Percentiles rank a stretch among this genome's conserved stretches.
Conservation (phyloP, 2,888 invertebrate genomes). For the Seira musarum region DNA sequence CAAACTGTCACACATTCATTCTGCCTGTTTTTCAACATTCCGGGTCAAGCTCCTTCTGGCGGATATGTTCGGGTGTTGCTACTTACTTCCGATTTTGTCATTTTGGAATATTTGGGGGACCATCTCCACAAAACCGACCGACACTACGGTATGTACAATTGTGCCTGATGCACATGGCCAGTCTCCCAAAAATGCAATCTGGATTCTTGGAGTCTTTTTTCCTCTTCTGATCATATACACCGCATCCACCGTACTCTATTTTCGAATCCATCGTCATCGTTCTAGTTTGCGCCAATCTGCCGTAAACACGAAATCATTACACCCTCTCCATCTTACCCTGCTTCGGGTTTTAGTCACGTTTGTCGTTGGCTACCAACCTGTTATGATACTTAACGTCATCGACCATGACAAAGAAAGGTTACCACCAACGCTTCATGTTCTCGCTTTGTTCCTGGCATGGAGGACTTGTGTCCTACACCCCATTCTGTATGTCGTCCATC, state of each 20-base stretch:
- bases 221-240: slow-evolving; percentile 20
- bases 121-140: slow-evolving; percentile 4
- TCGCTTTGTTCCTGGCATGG: slow-evolving; percentile 19
- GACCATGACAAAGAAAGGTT: background rate
- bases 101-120: slow-evolving; percentile 14
- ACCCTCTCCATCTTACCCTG: background rate
- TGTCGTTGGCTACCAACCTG: slow-evolving; percentile 23
- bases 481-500: background rate
- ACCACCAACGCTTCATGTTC: background rate
- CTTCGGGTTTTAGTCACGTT: background rate
- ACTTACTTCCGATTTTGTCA: background rate
- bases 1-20: too few relatives aligned
- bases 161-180: slow-evolving; percentile 20
- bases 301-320: background rate
- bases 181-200: slow-evolving; percentile 19
- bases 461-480: slow-evolving; percentile 23
- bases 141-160: slow-evolving; percentile 30
- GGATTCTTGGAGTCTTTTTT: slow-evolving; percentile 14
- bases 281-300: background rate
- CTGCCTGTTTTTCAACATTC: too few relatives aligned
- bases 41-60: too few relatives aligned
- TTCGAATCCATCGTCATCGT: background rate
- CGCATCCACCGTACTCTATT: background rate
- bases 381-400: slow-evolving; percentile 20
- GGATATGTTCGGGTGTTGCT: too few relatives aligned